Percentiles rank a stretch among this genome's conserved stretches.
Conservation (phyloP, 2,113 vertebrate species). For the Urocitellus parryii region DNA sequence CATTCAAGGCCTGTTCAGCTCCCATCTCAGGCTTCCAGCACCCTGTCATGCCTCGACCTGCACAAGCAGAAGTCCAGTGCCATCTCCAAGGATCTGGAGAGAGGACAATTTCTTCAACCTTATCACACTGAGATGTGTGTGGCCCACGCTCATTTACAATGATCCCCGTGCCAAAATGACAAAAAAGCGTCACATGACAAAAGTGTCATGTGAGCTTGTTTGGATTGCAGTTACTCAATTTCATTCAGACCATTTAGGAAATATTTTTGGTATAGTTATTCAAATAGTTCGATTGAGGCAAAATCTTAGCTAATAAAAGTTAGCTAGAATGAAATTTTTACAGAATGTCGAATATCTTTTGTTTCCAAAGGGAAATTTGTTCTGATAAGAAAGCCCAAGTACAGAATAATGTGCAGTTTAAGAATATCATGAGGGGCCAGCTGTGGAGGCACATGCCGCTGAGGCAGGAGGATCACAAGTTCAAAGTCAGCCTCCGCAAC, state of each 20-base stretch:
- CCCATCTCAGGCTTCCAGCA: background rate
- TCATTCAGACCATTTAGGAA: background rate
- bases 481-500: too few species aligned
- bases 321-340: background rate
- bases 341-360: background rate
- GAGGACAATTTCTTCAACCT: background rate
- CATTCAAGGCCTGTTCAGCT: too few species aligned
- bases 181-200: too few species aligned
- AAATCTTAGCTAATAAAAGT: background rate
- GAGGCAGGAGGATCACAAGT: too few species aligned
- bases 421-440: background rate
- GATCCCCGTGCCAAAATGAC: background rate
- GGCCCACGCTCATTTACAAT: background rate
- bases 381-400: background rate
- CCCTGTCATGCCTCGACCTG: too few species aligned
- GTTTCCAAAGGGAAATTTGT: background rate
- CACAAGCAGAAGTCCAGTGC: background rate
- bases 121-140: background rate
- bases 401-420: background rate
- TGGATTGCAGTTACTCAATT: background rate
- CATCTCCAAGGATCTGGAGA: background rate
- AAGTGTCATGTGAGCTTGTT: background rate
- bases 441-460: too few species aligned
- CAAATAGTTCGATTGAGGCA: background rate
- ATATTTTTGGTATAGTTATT: background rate